phyloP scores from a whole-genome alignment of 2,888 invertebrate species.

The Leuctra nigra region DNA sequence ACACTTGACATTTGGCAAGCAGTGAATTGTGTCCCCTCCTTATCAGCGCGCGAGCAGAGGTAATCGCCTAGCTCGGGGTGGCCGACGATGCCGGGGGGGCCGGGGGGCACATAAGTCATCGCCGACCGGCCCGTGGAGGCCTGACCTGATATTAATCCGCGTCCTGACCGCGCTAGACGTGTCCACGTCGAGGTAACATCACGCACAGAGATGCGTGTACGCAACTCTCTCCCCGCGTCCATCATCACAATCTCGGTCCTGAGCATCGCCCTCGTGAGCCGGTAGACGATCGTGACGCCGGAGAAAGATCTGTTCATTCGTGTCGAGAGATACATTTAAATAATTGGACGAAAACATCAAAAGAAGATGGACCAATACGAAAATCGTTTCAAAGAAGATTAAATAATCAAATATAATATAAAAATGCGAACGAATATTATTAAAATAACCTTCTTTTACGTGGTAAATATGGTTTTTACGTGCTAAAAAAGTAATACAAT shows the following conservation, averaged over 20 bases:
- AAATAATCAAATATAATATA: not conserved
- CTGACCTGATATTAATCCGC: not conserved
- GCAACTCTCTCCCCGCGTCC: too few relatives aligned
- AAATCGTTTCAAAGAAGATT: not conserved
- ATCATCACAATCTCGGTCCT: too few relatives aligned
- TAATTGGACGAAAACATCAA: constrained; percentile 1
- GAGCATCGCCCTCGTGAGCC: too few relatives aligned
- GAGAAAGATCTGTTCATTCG: not conserved
- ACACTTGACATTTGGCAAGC: too few relatives aligned
- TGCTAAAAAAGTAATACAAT: too few relatives aligned
- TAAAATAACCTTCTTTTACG: not conserved
- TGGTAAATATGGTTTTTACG: not conserved
- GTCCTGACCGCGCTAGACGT: not conserved
- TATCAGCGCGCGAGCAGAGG: not conserved
- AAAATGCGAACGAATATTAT: too few relatives aligned
- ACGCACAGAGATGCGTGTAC: too few relatives aligned
- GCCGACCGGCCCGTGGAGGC: not conserved
- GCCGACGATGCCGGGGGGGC: too few relatives aligned
- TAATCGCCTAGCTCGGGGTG: not conserved
- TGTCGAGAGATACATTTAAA: constrained; percentile 1
- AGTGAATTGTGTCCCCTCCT: not conserved
- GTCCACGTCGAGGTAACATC: too few relatives aligned
- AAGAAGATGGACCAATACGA: not conserved
- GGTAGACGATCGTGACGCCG: too few relatives aligned
- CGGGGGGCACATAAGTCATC: not conserved